phyloP scores from a whole-genome alignment of 2,113 vertebrate species.

The Bambusicola thoracicus region DNA sequence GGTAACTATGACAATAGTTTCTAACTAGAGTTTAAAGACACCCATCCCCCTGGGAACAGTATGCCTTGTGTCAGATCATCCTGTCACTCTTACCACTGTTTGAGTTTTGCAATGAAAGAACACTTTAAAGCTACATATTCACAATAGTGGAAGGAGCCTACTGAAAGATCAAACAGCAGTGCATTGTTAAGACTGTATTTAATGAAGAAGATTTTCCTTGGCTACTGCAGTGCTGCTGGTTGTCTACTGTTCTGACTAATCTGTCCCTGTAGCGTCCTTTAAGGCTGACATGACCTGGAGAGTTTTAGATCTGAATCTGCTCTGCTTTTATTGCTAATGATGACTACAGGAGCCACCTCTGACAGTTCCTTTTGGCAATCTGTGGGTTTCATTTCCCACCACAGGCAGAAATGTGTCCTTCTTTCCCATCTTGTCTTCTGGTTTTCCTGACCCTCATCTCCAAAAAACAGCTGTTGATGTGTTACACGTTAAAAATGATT shows the following conservation, averaged over 20 bases:
- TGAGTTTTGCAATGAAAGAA: conserved; percentile 5
- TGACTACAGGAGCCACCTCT: not conserved
- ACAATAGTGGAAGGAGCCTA: not conserved
- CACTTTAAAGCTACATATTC: not conserved
- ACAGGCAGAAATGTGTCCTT: not conserved
- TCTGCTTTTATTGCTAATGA: not conserved
- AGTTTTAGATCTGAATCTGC: not conserved
- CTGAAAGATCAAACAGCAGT: not conserved
- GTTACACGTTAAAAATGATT: not conserved
- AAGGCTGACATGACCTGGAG: not conserved
- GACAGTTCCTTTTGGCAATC: not conserved
- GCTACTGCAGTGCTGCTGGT: not conserved
- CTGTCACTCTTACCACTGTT: not conserved
- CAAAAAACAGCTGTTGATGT: not conserved
- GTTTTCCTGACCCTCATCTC: not conserved
- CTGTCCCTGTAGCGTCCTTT: not conserved
- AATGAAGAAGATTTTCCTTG: not conserved
- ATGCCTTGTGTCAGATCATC: not conserved
- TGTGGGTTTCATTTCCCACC: rapidly evolving
- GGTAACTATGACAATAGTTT: not conserved
- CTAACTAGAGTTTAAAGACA: not conserved
- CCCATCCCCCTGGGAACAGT: not conserved
- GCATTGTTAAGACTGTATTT: conserved; percentile 4
- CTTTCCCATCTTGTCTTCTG: not conserved
- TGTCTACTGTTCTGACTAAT: conserved; percentile 9